Percentiles rank a stretch among this genome's conserved stretches.
phyloP scores from a whole-genome alignment of 2,113 vertebrate species.

The Lophotis ruficrista region DNA sequence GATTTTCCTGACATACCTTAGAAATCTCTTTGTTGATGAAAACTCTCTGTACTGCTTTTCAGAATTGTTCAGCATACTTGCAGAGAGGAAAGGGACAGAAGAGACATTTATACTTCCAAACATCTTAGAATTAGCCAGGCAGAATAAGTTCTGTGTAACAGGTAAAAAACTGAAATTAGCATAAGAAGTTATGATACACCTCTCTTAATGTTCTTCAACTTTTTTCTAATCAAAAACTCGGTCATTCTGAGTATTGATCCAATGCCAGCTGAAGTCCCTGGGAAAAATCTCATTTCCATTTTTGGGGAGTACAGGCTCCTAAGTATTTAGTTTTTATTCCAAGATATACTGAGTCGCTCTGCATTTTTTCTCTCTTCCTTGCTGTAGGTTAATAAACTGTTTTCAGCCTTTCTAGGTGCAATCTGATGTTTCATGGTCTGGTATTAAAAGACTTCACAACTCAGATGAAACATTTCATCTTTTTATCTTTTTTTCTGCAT shows the following conservation, averaged over 20 bases:
- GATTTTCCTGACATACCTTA: not conserved
- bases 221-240: not conserved
- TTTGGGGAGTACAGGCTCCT: not conserved
- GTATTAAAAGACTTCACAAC: not conserved
- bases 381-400: not conserved
- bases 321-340: not conserved
- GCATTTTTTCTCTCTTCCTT: not conserved
- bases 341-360: not conserved
- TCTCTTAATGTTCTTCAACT: not conserved
- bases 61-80: not conserved
- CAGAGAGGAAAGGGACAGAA: not conserved
- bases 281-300: not conserved
- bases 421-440: not conserved
- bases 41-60: not conserved
- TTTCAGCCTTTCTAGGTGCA: not conserved
- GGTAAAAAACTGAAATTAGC: not conserved
- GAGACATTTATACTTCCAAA: not conserved
- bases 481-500: not conserved
- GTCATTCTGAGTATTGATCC: not conserved
- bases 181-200: not conserved
- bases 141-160: not conserved
- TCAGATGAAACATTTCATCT: not conserved
- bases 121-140: not conserved
- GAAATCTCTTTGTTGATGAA: conserved; percentile 3
- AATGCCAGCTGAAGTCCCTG: not conserved